These are phyloP conservation scores for Pampusana beccarii DNA, from an alignment of 2,113 vertebrate species.

Conservation along the genomic window DNA sequence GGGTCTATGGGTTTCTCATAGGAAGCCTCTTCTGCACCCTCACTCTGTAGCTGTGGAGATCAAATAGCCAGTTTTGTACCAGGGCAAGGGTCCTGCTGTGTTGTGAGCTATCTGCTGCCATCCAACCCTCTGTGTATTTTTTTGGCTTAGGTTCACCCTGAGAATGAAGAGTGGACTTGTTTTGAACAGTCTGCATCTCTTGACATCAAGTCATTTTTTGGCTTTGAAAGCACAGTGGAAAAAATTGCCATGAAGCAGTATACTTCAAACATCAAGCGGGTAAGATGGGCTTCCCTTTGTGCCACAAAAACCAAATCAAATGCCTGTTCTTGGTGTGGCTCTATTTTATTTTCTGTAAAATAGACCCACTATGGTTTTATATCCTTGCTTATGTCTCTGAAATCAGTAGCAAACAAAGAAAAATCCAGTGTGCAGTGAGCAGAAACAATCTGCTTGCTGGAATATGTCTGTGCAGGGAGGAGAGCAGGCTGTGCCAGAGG, in stretches of 20 bases:
- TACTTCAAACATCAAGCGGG: slow-evolving; percentile 82
- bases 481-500: neutral
- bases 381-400: neutral
- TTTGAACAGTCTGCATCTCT: slow-evolving; percentile 86
- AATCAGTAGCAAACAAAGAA: neutral
- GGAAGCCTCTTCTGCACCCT: neutral
- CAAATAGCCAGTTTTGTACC: neutral
- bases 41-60: neutral
- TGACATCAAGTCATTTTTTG: slow-evolving; percentile 85
- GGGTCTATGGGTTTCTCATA: neutral
- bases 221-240: slow-evolving; percentile 84
- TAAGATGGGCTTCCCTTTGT: slow-evolving; percentile 30
- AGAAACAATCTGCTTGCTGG: neutral
- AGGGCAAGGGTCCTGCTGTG: neutral
- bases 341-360: neutral
- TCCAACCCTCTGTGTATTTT: neutral
- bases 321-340: neutral
- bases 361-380: neutral
- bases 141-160: slow-evolving; percentile 81
- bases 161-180: slow-evolving; percentile 87
- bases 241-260: slow-evolving; percentile 89
- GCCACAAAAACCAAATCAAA: neutral
- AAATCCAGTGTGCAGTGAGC: neutral
- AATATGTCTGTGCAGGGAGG: neutral
- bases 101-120: neutral